These are phyloP conservation scores for Mustela nigripes DNA, from an alignment of 2,113 vertebrate species.

Conservation along the genomic window DNA sequence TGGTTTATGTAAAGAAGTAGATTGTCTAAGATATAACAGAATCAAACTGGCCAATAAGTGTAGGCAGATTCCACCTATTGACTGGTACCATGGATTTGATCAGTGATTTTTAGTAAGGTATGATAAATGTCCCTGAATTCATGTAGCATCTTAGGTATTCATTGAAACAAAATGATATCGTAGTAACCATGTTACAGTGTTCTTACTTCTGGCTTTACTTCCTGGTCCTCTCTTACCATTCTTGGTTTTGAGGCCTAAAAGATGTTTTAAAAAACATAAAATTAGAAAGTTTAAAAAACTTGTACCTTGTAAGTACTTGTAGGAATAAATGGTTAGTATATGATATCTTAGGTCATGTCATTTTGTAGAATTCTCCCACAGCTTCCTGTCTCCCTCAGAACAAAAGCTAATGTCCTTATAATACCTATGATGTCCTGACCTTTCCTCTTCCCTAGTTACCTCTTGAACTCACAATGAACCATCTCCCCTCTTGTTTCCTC, in stretches of 20 bases:
- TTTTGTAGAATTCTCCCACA: neutral
- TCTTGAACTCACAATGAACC: neutral
- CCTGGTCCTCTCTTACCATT: neutral
- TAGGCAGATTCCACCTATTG: neutral
- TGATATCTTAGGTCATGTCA: neutral
- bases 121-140: neutral
- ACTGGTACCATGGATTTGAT: neutral
- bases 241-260: neutral
- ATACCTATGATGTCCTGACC: neutral
- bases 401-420: neutral
- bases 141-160: neutral
- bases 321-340: neutral
- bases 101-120: neutral
- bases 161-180: neutral
- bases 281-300: neutral
- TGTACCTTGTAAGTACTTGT: neutral
- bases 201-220: neutral
- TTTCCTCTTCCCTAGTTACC: neutral
- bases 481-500: neutral
- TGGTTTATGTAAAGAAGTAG: constrained; percentile 31
- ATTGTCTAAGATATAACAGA: constrained; percentile 1
- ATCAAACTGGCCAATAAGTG: neutral
- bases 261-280: constrained; percentile 36
- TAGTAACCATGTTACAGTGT: neutral
- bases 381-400: neutral